These are phyloP conservation scores for Leptarthrus brevirostris DNA, from an alignment of 2,888 invertebrate species.

Conservation along the genomic window DNA sequence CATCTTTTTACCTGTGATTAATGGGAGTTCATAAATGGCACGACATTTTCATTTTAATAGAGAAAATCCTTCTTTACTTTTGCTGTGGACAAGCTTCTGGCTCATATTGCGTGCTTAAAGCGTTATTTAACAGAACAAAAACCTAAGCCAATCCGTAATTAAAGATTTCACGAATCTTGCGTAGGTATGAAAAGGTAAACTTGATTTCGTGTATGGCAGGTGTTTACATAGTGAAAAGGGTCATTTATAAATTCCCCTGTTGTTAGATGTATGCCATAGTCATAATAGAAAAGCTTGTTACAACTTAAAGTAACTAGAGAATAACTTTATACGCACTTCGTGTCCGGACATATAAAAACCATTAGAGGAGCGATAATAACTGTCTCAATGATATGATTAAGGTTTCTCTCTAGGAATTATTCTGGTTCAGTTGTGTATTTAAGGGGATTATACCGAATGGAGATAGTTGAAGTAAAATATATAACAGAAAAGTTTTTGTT, in stretches of 20 bases:
- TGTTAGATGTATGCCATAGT: conserved; percentile 4
- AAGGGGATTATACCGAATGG: too few species aligned
- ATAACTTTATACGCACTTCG: neutral
- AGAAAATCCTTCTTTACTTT: neutral
- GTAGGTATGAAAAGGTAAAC: neutral
- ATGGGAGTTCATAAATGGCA: conserved; percentile 25
- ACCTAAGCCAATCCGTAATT: conserved; percentile 36
- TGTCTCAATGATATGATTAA: neutral
- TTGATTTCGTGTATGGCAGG: conserved; percentile 41
- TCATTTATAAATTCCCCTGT: conserved; percentile 25
- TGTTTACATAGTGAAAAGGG: conserved; percentile 39
- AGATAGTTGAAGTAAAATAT: too few species aligned
- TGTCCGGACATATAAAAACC: neutral
- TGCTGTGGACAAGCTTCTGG: neutral
- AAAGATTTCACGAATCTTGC: conserved; percentile 24
- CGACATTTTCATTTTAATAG: conserved; percentile 25
- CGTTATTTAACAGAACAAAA: conserved; percentile 18
- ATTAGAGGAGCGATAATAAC: neutral
- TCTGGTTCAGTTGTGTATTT: neutral
- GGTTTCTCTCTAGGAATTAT: neutral
- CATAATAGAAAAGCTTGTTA: conserved; percentile 26
- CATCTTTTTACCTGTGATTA: conserved; percentile 17
- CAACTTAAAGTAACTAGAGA: conserved; percentile 8
- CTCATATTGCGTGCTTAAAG: conserved; percentile 20
- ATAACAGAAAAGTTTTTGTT: too few species aligned